Conservation (phyloP, 92 coral and sea anemone species). For the Palythoa caribaeorum region DNA sequence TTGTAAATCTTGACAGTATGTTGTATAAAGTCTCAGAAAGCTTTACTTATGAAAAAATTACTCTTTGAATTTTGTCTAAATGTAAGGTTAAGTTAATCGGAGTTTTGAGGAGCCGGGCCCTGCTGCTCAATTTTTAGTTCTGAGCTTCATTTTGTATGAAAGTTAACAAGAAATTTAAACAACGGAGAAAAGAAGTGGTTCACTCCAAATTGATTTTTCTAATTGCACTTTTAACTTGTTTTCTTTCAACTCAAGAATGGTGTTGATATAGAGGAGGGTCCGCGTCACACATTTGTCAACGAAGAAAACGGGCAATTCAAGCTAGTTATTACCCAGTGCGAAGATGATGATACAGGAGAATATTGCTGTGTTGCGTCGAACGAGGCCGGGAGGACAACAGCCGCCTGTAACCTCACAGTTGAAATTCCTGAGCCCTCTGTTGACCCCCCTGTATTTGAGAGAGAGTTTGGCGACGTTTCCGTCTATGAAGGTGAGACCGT, state of each 20-base stretch:
- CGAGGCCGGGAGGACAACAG: constrained; percentile 69
- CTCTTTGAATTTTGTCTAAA: too few species aligned
- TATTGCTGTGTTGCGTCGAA: constrained; percentile 73
- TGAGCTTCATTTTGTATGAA: too few species aligned
- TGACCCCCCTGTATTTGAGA: constrained; percentile 74
- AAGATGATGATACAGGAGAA: constrained; percentile 72
- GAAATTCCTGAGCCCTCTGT: constrained; percentile 36
- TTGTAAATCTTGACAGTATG: too few species aligned
- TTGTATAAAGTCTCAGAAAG: too few species aligned
- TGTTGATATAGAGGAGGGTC: constrained; percentile 59
- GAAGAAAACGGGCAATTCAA: constrained; percentile 56
- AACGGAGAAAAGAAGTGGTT: neutral
- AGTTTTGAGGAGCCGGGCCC: too few species aligned
- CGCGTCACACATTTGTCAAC: constrained; percentile 59
- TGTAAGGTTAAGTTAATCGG: too few species aligned
- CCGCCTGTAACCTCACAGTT: constrained; percentile 69
- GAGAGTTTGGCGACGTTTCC: constrained; percentile 64
- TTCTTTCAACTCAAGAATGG: constrained; percentile 32
- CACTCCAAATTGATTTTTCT: neutral
- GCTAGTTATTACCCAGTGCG: constrained; percentile 68
- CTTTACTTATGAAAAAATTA: too few species aligned
- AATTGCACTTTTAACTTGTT: neutral
- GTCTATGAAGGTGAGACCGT: constrained; percentile 80
- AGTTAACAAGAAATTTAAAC: too few species aligned
- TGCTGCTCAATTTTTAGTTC: too few species aligned